Evolutionary conservation across 2,888 invertebrate genomes (phyloP), one percentile per base, ranked within the genome.

Genomic region (Crocallis elinguaria): DNA sequence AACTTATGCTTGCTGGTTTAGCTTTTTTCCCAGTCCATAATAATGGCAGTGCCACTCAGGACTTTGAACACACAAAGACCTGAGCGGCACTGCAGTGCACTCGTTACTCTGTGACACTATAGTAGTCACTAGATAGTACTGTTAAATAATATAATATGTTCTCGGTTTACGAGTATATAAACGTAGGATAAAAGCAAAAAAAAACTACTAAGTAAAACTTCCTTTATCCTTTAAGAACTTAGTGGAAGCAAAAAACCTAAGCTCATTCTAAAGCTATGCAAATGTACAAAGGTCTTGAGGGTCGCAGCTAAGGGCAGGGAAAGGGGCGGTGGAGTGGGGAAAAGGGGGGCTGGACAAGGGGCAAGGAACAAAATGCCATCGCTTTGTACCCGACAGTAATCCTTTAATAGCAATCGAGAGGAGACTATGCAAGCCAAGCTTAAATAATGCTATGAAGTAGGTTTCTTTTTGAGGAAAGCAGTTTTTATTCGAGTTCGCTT

Each of bases 221-320:
- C 67, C 78, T 83, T 85, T 84, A 86, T 87, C 86, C 84, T 81
- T 79, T 87, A 87, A 86, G 85, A 84, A 82, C 77, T 75, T 71
- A 77, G 77, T 66, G 67, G 72, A 73, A 77, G 79, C 72, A 83
- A 84, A 88, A 86, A 88, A 82, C 71, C 85, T 86, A 81, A 88
- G 83, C 83, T 30, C 49, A 57, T 54, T 77, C 75, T 75, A 88
- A 88, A 87, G 87, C 88, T 89, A 90, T 90, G 89, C 88, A 90
- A 90, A 90, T 90, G 82, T 85, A 79, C 79, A 80, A 86, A 87
- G 84, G 85, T 88, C 88, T 89, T 87, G 76, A 86, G 84, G 86
- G 84, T 78, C 75, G 73, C 62, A 54, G 67, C 62, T 69, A 66
- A 57, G 53, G 66, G 60, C 66, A 65, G 72, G 69, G 62, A 54